Evolutionary conservation across 2,888 invertebrate genomes (phyloP).

Genomic region (Drosophila limbata): DNA sequence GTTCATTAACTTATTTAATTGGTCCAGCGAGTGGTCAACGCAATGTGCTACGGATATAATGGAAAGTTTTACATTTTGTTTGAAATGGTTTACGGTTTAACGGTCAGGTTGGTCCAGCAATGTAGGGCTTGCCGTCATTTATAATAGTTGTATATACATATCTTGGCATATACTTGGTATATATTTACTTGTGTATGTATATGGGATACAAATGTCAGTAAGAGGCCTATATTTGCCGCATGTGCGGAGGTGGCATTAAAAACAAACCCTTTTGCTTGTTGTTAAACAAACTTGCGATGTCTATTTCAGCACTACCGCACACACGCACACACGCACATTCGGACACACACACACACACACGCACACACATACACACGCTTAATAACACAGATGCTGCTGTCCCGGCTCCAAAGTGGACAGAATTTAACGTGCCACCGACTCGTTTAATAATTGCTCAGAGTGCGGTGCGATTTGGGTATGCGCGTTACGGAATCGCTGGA

Average conservation of each 20-base stretch:
- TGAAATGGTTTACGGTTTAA: constrained; percentile 43
- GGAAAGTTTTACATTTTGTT: constrained; percentile 30
- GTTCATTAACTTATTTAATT: constrained; percentile 34
- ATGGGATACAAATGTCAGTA: constrained; percentile 35
- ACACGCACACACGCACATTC: constrained; percentile 16
- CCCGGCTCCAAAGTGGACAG: constrained; percentile 69
- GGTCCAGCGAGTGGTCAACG: constrained; percentile 35
- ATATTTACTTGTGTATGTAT: constrained; percentile 2
- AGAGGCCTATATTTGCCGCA: constrained; percentile 47
- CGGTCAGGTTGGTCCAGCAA: constrained; percentile 27
- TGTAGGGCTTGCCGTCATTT: constrained; percentile 47
- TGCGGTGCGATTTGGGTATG: constrained; percentile 76
- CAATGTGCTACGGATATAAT: constrained; percentile 35
- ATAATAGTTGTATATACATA: constrained; percentile 45
- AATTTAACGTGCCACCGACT: constrained; percentile 78
- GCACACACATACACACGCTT: constrained; percentile 22
- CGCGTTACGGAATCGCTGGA: constrained; percentile 64
- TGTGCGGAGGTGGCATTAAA: constrained; percentile 59
- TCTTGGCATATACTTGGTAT: constrained; percentile 4
- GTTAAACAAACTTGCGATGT: constrained; percentile 79
- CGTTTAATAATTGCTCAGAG: constrained; percentile 79
- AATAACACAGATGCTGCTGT: constrained; percentile 59
- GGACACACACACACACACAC: constrained; percentile 10
- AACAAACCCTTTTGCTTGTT: constrained; percentile 75
- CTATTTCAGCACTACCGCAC: constrained; percentile 59